Conservation (phyloP, 2,888 invertebrate genomes). For the Orgyia antiqua region DNA sequence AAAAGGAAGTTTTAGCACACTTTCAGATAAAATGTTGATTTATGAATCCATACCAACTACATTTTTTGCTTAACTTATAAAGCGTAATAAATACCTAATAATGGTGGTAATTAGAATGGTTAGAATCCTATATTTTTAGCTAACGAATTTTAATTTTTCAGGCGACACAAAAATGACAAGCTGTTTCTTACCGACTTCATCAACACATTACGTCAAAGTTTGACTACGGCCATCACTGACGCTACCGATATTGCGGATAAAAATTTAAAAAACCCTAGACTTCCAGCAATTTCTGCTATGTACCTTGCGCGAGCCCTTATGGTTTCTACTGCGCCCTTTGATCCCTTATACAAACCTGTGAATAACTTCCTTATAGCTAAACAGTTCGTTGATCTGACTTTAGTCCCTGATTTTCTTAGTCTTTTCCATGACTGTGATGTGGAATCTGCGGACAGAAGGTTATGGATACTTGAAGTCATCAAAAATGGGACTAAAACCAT, state of each 20-base stretch:
- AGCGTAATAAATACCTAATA: too few species aligned
- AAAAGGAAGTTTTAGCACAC: too few species aligned
- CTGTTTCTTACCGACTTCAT: slow-evolving; percentile 83
- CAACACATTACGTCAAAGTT: slow-evolving; percentile 81
- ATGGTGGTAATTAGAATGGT: too few species aligned
- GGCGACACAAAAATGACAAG: slow-evolving; percentile 80
- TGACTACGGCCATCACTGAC: slow-evolving; percentile 50
- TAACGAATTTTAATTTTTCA: slow-evolving; percentile 36
- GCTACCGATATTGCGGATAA: slow-evolving; percentile 22
- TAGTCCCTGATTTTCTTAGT: slow-evolving; percentile 92
- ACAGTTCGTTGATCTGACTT: slow-evolving; percentile 84
- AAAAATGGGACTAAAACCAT: slow-evolving; percentile 86
- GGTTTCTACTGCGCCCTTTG: slow-evolving; percentile 84
- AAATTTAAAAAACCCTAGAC: slow-evolving; percentile 53
- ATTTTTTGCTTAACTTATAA: too few species aligned
- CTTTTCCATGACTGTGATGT: slow-evolving; percentile 89
- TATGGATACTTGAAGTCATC: slow-evolving; percentile 88
- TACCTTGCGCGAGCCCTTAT: slow-evolving; percentile 85
- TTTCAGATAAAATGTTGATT: too few species aligned
- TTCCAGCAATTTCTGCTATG: slow-evolving; percentile 80
- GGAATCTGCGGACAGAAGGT: slow-evolving; percentile 81
- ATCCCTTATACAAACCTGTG: slow-evolving; percentile 87
- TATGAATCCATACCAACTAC: too few species aligned
- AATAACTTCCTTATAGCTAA: slow-evolving; percentile 88
- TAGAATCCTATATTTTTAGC: too few species aligned